Evolutionary conservation across 1,140 invertebrate genomes (phyloP).

Genomic region (Drosophila guanche): DNA sequence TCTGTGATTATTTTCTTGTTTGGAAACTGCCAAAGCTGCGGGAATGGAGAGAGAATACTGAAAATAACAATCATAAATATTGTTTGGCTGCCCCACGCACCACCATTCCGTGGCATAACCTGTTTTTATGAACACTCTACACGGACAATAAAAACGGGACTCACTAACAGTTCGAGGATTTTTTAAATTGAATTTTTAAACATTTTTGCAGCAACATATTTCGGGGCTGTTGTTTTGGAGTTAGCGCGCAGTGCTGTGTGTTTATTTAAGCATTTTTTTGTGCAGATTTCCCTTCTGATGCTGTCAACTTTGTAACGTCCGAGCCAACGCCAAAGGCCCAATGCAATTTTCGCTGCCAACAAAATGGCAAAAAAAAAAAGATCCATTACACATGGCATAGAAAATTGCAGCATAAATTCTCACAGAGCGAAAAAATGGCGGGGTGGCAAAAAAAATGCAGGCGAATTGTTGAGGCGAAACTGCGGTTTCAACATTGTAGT

Average conservation of each 20-base stretch:
- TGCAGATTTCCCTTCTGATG: constrained; percentile 30
- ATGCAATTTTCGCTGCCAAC: constrained; percentile 58
- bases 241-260: constrained; percentile 32
- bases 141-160: constrained; percentile 5
- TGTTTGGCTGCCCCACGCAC: constrained; percentile 18
- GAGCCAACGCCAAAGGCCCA: constrained; percentile 53
- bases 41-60: constrained; percentile 9
- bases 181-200: constrained; percentile 78
- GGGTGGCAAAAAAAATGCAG: constrained; percentile 10
- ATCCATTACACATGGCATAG: constrained; percentile 55
- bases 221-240: constrained; percentile 15
- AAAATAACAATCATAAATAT: constrained; percentile 26
- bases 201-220: constrained; percentile 41
- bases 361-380: constrained; percentile 34
- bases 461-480: constrained; percentile 34
- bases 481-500: constrained; percentile 62
- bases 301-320: constrained; percentile 49
- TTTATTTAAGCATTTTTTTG: constrained; percentile 36
- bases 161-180: constrained; percentile 17
- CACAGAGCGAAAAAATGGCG: constrained; percentile 12
- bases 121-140: constrained; percentile 22
- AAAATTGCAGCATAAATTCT: constrained; percentile 71
- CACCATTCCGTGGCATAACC: constrained; percentile 13
- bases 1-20: not conserved
- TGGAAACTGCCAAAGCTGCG: constrained; percentile 1